Conservation (phyloP, 1,140 invertebrate species). For the Anastatus disparis region DNA sequence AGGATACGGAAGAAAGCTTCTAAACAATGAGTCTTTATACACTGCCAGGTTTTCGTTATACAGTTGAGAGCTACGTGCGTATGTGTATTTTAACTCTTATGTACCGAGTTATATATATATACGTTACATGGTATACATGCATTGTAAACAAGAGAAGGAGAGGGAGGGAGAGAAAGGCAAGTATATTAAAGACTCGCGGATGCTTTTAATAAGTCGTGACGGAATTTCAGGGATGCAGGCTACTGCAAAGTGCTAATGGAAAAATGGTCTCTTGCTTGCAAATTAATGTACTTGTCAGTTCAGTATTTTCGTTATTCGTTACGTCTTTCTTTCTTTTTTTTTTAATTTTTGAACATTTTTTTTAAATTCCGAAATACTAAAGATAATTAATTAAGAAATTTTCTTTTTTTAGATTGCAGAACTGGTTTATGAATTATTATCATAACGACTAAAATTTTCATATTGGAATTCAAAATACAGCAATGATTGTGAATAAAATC, state of each 20-base stretch:
- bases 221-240: slow-evolving; percentile 29
- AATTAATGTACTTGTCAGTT: background rate
- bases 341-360: background rate
- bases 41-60: slow-evolving; percentile 49
- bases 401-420: too few species aligned
- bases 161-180: background rate
- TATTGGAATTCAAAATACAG: too few species aligned
- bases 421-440: too few species aligned
- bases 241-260: slow-evolving; percentile 33
- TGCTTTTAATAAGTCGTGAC: slow-evolving; percentile 14
- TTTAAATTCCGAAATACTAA: too few species aligned
- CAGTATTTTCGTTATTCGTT: slow-evolving; percentile 5
- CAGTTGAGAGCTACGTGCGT: background rate
- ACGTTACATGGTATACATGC: too few species aligned
- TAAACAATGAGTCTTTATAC: slow-evolving; percentile 52
- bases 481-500: too few species aligned
- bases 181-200: slow-evolving; percentile 6
- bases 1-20: slow-evolving; percentile 45
- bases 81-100: background rate
- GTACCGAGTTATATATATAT: too few species aligned
- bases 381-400: too few species aligned
- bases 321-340: background rate
- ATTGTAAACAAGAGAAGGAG: too few species aligned
- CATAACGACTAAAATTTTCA: too few species aligned
- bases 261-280: slow-evolving; percentile 26